A percentile compares a stretch with the other conserved stretches of the same genome.
Evolutionary conservation across 1,140 invertebrate genomes (phyloP).

Genomic region (Pteromalus puparum): DNA sequence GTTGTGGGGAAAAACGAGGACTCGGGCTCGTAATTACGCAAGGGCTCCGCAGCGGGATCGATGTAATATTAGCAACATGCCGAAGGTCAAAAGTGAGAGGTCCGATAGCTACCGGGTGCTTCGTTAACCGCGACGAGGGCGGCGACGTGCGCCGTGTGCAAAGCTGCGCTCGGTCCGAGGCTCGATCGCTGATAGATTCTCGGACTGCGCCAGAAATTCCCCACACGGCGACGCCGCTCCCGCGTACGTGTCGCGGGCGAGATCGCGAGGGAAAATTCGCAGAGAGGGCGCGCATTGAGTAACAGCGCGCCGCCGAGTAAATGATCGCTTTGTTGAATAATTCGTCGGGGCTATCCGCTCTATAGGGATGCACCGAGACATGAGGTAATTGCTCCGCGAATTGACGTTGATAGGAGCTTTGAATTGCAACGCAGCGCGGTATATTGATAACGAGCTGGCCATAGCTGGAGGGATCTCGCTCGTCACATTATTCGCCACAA

Average conservation of each 20-base stretch:
- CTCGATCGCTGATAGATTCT: neutral
- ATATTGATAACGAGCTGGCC: neutral
- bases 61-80: no score
- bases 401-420: neutral
- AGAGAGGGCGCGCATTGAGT: no score
- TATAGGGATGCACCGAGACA: neutral
- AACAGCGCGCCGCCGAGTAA: neutral
- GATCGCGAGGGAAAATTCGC: no score
- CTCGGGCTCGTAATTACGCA: neutral
- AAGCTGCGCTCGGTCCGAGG: neutral
- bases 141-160: neutral
- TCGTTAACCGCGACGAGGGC: neutral
- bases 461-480: no score
- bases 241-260: no score
- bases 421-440: neutral
- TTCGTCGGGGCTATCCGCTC: neutral
- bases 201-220: no score
- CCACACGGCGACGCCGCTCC: no score
- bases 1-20: neutral
- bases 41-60: neutral
- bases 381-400: neutral
- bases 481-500: neutral
- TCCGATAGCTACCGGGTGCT: neutral
- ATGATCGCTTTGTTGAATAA: constrained; percentile 1
- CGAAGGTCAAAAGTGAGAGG: no score